Percentiles rank a stretch among this genome's conserved stretches.
phyloP scores from a whole-genome alignment of 2,113 vertebrate genomes.

The Rhadina sibilatrix region DNA sequence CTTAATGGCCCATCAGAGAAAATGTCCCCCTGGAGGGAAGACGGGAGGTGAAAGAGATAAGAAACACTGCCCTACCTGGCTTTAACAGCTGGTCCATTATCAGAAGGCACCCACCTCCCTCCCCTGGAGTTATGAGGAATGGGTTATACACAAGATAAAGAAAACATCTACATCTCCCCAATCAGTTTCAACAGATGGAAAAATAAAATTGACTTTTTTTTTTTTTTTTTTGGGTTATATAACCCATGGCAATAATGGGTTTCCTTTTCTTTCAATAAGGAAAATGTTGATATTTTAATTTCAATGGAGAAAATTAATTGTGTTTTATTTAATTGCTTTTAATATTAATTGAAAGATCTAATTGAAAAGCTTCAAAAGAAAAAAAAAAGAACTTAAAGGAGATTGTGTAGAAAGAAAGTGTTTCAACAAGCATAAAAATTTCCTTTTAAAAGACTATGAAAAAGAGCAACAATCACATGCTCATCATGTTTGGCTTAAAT shows the following conservation, averaged over 20 bases:
- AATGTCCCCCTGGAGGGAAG: no score
- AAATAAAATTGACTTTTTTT: no score
- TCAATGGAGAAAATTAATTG: not conserved
- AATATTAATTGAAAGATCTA: not conserved
- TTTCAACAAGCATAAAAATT: not conserved
- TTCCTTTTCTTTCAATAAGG: not conserved
- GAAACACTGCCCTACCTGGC: no score
- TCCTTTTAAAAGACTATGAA: not conserved
- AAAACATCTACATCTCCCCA: no score
- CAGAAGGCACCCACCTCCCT: no score
- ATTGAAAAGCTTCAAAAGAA: not conserved
- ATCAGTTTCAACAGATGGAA: no score
- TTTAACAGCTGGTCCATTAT: no score
- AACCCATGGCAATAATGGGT: not conserved
- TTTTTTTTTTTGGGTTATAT: no score
- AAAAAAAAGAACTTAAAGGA: not conserved
- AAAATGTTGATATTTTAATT: not conserved
- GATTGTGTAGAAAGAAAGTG: not conserved
- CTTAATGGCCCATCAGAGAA: no score
- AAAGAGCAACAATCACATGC: rapidly evolving
- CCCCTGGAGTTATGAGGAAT: no score
- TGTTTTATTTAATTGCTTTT: not conserved
- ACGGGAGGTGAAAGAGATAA: no score
- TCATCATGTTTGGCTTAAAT: not conserved
- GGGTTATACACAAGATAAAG: no score